These are phyloP conservation scores for Phthorimaea operculella DNA, from an alignment of 1,140 invertebrate genomes.

Conservation along the genomic window DNA sequence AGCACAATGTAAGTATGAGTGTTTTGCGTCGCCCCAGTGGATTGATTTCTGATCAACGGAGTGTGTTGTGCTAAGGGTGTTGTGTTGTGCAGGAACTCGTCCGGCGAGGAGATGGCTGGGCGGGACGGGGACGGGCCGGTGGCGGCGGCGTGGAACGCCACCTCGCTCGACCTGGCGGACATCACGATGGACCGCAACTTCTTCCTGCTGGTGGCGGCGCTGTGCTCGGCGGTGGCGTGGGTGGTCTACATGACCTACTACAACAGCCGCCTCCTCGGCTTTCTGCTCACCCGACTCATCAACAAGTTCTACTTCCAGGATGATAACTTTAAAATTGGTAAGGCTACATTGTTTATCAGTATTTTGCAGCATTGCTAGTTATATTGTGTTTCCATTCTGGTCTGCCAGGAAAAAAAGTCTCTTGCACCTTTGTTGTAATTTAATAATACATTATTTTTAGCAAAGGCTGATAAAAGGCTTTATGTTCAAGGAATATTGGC, in stretches of 20 bases:
- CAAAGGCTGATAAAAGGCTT: no score
- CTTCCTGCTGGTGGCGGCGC: conserved; percentile 78
- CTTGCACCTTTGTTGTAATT: no score
- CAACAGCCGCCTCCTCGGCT: conserved; percentile 91
- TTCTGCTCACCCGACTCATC: conserved; percentile 88
- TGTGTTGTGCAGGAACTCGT: background rate
- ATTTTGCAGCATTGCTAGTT: no score
- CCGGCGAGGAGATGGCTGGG: conserved; percentile 23
- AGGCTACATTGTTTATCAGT: conserved; percentile 25
- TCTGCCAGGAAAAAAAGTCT: no score
- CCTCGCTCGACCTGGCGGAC: conserved; percentile 71
- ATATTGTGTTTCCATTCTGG: no score
- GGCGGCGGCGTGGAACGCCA: background rate
- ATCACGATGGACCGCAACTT: conserved; percentile 87
- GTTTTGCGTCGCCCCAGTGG: background rate
- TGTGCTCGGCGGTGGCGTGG: conserved; percentile 86
- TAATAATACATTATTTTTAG: no score
- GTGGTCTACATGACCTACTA: conserved; percentile 96
- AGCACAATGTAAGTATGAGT: background rate
- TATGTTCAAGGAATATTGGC: no score
- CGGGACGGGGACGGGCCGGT: conserved; percentile 46
- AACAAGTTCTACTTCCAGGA: conserved; percentile 88
- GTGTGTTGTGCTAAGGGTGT: background rate
- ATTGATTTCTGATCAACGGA: background rate
- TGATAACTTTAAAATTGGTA: conserved; percentile 92